Evolutionary conservation across 2,888 invertebrate species (phyloP).

Genomic region (Plebejus argus): DNA sequence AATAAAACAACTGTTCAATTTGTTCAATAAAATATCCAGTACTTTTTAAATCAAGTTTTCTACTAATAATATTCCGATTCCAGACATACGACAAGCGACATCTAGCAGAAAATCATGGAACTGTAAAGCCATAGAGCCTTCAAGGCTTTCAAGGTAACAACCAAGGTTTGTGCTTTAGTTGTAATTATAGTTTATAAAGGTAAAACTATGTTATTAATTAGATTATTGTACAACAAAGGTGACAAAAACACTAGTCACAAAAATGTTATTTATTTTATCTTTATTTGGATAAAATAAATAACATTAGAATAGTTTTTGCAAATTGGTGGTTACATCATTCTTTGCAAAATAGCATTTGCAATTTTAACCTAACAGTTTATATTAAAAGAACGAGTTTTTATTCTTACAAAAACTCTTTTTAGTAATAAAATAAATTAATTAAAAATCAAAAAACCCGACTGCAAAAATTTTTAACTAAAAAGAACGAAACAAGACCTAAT

Average conservation of each 20-base stretch:
- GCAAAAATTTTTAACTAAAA: too few species aligned
- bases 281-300: too few species aligned
- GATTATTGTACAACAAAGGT: neutral
- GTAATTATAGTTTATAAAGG: neutral
- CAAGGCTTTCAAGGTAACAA: neutral
- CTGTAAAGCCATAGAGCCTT: neutral
- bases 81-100: neutral
- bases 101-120: slow-evolving; percentile 2
- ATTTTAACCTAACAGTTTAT: too few species aligned
- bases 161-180: neutral
- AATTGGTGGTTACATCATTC: neutral
- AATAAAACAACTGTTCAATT: too few species aligned
- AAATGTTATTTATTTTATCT: neutral
- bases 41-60: too few species aligned
- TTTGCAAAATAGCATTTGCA: neutral
- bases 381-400: too few species aligned
- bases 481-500: too few species aligned
- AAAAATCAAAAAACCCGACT: too few species aligned
- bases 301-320: neutral
- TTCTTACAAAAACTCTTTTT: neutral
- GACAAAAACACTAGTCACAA: neutral
- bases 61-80: too few species aligned
- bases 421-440: too few species aligned
- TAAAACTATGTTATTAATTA: neutral
- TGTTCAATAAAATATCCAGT: too few species aligned